Evolutionary conservation across 2,888 invertebrate species (phyloP).

Genomic region (Cotesia congregata): DNA sequence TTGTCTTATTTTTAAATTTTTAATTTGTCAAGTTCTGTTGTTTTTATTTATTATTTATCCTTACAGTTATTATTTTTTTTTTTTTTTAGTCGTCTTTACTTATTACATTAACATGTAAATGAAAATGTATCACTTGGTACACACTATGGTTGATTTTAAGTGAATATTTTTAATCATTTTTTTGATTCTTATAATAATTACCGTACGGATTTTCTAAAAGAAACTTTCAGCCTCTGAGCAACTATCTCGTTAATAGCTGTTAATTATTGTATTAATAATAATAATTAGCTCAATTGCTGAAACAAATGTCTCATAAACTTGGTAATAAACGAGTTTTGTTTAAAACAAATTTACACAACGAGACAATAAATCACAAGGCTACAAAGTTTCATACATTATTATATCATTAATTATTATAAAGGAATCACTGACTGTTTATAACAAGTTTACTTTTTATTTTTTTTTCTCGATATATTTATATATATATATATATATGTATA

Average conservation of each 20-base stretch:
- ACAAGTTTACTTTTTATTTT: constrained; percentile 55
- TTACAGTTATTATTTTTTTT: background rate
- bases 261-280: too few relatives aligned
- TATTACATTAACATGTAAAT: background rate
- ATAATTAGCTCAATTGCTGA: background rate
- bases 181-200: constrained; percentile 51
- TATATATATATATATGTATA: too few relatives aligned
- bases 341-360: constrained; percentile 1
- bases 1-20: background rate
- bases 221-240: constrained; percentile 51
- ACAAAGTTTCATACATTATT: constrained; percentile 42
- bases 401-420: constrained; percentile 52
- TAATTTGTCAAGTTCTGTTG: constrained; percentile 5
- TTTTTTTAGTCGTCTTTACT: background rate
- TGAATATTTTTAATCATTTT: constrained; percentile 14
- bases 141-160: constrained; percentile 24
- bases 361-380: constrained; percentile 45
- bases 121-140: background rate
- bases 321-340: background rate
- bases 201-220: constrained; percentile 45
- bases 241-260: background rate
- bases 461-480: constrained; percentile 25
- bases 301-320: background rate
- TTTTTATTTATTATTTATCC: background rate
- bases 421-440: constrained; percentile 61